Evolutionary conservation across 2,888 invertebrate species (phyloP), one percentile per base, ranked within the genome.

Genomic region (Tipula helvola): DNA sequence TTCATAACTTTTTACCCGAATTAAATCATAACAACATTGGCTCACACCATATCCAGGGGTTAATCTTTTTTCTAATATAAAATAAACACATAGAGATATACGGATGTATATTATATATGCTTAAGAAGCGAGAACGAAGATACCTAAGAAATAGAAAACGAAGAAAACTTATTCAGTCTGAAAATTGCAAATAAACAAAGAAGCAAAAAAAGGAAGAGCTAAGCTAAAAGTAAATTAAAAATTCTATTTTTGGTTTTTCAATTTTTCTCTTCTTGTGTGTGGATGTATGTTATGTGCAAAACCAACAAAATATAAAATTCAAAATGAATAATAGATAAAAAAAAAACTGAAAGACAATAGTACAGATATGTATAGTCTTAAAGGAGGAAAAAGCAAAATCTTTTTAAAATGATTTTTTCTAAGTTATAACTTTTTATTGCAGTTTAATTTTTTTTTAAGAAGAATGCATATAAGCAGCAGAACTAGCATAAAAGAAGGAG

Each of bases 191-290:
- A 71, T 71, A 71, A 71, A 71, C 71, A 71, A 57, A 16, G 52
- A 57, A 57, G 52, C 16, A 57, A 71, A 71, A n/a, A 71, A 71
- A 71, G 71, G 71, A 71, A 71, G 71, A 71, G 71, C 71, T 71
- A 71, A 71, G 71, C 71, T 71, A 71, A 71, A 71, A 71, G 71
- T 71, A 71, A 71, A 71, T 71, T 71, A 71, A 71, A 71, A 71
- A 71, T 71, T 71, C 71, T 71, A 71, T 71, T 71, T 71, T 71
- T 71, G 71, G 71, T 71, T 71, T 71, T 71, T 71, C 71, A 71
- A 28, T 71, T 71, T 71, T 71, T 71, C 71, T 71, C 71, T 12
- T 2, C 71, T 71, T 71, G 10, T 8, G 28, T 71, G 71, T 28
- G 28, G 1, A 28, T 28, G 28, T 28, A 28, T 28, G 28, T 28